These are phyloP conservation scores for Enteromius treurensis DNA, from an alignment of 2,797 vertebrate genomes.

Conservation along the genomic window DNA sequence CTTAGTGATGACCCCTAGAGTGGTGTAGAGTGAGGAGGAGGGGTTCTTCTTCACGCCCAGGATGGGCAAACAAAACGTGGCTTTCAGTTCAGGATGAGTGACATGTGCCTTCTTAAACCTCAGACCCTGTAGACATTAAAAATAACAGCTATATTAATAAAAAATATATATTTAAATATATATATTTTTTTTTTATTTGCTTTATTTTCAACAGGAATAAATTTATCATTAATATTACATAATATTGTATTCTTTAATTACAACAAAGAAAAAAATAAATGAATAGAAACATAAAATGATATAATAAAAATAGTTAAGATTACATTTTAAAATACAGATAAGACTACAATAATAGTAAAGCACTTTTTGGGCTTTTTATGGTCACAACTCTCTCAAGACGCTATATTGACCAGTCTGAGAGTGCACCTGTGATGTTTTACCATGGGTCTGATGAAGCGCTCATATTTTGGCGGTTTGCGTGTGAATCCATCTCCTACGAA, in stretches of 20 bases:
- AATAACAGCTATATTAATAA: neutral
- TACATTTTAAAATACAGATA: too few relatives aligned
- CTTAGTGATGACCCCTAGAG: constrained; percentile 96
- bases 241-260: too few relatives aligned
- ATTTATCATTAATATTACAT: too few relatives aligned
- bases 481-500: constrained; percentile 98
- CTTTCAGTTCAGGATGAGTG: constrained; percentile 98
- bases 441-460: constrained; percentile 98
- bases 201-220: too few relatives aligned
- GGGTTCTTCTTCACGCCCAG: constrained; percentile 98
- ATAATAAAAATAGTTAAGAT: too few relatives aligned
- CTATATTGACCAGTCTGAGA: neutral
- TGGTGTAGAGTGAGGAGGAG: constrained; percentile 94
- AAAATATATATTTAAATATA: too few relatives aligned
- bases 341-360: too few relatives aligned
- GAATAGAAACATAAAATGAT: too few relatives aligned
- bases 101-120: constrained; percentile 98
- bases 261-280: too few relatives aligned
- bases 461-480: constrained; percentile 96
- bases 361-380: neutral
- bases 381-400: neutral
- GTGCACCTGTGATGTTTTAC: constrained; percentile 71
- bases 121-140: constrained; percentile 80
- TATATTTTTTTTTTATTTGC: too few relatives aligned
- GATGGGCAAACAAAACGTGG: constrained; percentile 96